phyloP scores from a whole-genome alignment of 2,797 vertebrate species.

The Sphenopsis melanotis region DNA sequence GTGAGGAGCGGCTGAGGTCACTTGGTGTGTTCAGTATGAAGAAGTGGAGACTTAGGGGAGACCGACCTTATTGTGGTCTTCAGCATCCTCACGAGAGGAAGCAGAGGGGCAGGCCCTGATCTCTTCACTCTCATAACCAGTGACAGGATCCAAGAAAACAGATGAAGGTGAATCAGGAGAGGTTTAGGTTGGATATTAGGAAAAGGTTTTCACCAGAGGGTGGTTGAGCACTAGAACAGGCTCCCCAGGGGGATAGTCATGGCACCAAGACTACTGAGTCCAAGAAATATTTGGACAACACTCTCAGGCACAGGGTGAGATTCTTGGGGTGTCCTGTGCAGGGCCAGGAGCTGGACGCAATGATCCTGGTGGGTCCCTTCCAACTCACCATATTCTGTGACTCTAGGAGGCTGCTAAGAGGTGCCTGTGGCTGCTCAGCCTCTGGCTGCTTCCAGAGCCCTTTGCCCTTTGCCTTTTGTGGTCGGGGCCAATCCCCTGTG shows the following conservation, averaged over 20 bases:
- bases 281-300: fast-evolving
- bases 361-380: not conserved
- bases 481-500: fast-evolving
- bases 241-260: not conserved
- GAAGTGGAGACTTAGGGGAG: no score
- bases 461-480: not conserved
- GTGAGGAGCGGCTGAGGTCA: not conserved
- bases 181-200: not conserved
- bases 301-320: not conserved
- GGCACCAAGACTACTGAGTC: not conserved
- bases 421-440: not conserved
- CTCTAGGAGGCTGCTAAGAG: not conserved
- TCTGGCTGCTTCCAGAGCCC: fast-evolving
- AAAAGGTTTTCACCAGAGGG: not conserved
- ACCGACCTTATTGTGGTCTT: not conserved
- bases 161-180: not conserved
- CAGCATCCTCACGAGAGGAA: not conserved
- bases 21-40: not conserved
- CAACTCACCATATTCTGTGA: not conserved
- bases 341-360: not conserved
- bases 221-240: not conserved
- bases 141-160: not conserved
- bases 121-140: not conserved
- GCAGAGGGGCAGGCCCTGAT: not conserved
- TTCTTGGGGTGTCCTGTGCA: not conserved